These are phyloP conservation scores for Circaetus gallicus DNA, from an alignment of 2,113 vertebrate species.

Conservation along the genomic window DNA sequence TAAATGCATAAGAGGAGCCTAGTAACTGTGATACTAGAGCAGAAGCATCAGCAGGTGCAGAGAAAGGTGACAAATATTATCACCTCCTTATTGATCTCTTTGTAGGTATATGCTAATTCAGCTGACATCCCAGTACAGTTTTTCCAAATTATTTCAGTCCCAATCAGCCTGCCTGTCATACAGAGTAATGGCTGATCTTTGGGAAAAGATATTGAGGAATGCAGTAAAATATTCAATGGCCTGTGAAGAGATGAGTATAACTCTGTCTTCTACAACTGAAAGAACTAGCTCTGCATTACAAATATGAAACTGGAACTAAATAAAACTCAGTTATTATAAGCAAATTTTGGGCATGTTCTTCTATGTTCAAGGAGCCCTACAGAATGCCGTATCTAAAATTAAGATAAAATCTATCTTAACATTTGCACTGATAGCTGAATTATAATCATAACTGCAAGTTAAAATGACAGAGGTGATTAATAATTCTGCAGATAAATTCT, in stretches of 20 bases:
- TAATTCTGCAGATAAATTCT: background rate
- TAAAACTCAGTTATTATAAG: background rate
- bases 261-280: background rate
- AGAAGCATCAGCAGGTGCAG: background rate
- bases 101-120: background rate
- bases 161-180: background rate
- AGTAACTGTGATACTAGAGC: background rate
- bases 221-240: background rate
- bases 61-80: background rate
- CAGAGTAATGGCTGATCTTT: background rate
- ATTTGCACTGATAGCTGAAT: background rate
- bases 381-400: background rate
- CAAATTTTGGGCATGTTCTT: background rate
- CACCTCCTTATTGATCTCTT: background rate
- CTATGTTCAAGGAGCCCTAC: background rate
- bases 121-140: background rate
- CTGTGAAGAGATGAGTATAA: background rate
- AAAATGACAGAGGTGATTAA: background rate
- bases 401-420: background rate
- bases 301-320: background rate
- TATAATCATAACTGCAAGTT: background rate
- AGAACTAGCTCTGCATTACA: background rate
- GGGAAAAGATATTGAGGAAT: background rate
- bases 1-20: background rate
- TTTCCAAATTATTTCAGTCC: background rate